These are phyloP conservation scores for Characodon lateralis DNA, from an alignment of 2,797 vertebrate species.

Conservation along the genomic window DNA sequence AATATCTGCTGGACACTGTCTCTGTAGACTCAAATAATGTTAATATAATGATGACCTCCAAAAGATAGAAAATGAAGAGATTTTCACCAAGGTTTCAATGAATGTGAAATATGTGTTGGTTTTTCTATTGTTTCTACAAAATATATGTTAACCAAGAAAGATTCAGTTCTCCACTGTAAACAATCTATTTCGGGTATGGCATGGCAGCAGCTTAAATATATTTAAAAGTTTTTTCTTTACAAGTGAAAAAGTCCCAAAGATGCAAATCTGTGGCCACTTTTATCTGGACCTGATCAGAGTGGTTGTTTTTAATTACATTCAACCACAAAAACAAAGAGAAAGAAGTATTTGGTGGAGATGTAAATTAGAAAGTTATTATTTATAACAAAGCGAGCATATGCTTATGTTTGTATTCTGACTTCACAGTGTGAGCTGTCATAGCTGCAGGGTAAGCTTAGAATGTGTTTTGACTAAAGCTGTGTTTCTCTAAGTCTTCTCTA, in stretches of 20 bases:
- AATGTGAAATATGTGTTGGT: neutral
- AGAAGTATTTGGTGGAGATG: neutral
- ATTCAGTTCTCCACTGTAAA: neutral
- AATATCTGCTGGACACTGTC: conserved; percentile 1
- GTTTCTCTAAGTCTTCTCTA: neutral
- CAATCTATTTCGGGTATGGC: neutral
- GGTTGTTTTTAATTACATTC: neutral
- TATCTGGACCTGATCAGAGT: neutral
- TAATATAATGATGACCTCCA: neutral
- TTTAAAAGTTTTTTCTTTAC: neutral
- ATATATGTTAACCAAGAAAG: neutral
- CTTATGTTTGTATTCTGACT: neutral
- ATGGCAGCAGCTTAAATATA: neutral
- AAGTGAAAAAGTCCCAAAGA: neutral
- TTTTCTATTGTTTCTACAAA: neutral
- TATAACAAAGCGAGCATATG: neutral
- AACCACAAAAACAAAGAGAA: neutral
- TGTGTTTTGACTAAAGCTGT: conserved; percentile 4
- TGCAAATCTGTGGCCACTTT: neutral
- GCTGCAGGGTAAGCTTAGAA: neutral
- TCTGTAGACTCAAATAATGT: neutral
- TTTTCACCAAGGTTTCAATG: neutral
- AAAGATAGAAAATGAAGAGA: neutral
- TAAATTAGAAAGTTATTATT: neutral
- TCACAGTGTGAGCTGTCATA: neutral